Evolutionary conservation across 1,140 invertebrate species (phyloP).

Genomic region (Pseudomyrmex dendroicus): DNA sequence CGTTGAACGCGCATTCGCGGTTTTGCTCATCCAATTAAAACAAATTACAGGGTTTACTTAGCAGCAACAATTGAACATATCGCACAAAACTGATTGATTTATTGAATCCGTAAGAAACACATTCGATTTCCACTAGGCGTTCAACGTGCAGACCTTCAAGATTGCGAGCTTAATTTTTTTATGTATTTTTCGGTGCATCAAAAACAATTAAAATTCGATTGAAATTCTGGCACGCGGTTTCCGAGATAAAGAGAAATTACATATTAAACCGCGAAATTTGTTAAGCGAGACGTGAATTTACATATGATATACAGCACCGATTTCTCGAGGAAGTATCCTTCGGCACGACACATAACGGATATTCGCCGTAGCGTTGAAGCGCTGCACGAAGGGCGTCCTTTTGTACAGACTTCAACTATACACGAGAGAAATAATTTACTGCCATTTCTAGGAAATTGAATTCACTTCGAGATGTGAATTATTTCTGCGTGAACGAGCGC

Average conservation of each 20-base stretch:
- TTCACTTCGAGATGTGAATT: slow-evolving; percentile 28
- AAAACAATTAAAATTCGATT: not conserved
- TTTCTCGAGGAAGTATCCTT: not conserved
- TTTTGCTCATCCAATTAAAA: too few species aligned
- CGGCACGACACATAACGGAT: not conserved
- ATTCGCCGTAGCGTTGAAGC: slow-evolving; percentile 1
- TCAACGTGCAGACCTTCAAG: not conserved
- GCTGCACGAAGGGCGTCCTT: slow-evolving; percentile 19
- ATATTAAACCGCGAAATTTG: not conserved
- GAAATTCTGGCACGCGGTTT: not conserved
- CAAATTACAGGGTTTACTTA: too few species aligned
- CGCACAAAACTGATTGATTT: too few species aligned
- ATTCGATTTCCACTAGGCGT: too few species aligned
- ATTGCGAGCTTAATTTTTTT: not conserved
- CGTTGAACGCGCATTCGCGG: too few species aligned
- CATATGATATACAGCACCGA: not conserved
- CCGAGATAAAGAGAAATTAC: not conserved
- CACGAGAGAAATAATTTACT: slow-evolving; percentile 13
- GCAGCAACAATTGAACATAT: too few species aligned
- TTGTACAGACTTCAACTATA: not conserved
- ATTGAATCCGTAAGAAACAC: too few species aligned
- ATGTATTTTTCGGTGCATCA: not conserved
- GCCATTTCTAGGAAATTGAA: slow-evolving; percentile 36
- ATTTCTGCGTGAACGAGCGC: not conserved
- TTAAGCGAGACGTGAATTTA: not conserved